Conservation (phyloP, 1,140 invertebrate species). For the Oncopodura yosiiana region DNA sequence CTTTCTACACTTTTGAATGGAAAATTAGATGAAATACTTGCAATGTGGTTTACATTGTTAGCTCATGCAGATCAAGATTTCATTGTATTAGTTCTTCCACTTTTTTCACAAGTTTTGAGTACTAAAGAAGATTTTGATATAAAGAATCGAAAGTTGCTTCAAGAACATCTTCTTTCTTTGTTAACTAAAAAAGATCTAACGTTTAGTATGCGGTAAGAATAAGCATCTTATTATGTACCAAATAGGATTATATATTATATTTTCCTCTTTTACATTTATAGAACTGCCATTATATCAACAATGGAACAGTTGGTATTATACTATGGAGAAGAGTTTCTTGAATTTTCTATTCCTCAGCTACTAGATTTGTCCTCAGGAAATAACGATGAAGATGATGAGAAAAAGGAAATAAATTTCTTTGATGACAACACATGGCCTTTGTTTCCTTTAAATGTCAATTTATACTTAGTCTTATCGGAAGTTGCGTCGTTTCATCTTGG, state of each 20-base stretch:
- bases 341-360: not conserved
- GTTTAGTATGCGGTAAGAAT: not conserved
- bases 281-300: not conserved
- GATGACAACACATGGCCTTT: no score
- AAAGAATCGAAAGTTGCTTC: constrained; percentile 17
- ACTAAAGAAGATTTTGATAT: constrained; percentile 10
- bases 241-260: not conserved
- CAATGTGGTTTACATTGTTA: constrained; percentile 28
- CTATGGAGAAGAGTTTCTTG: constrained; percentile 8
- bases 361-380: no score
- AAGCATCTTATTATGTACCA: not conserved
- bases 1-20: constrained; percentile 1
- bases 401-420: no score
- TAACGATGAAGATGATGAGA: no score
- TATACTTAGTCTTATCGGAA: no score
- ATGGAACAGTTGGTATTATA: not conserved
- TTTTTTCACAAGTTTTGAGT: constrained; percentile 10
- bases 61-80: constrained; percentile 20
- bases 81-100: constrained; percentile 2
- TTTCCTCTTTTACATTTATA: not conserved
- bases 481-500: no score
- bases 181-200: not conserved
- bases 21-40: constrained; percentile 29
- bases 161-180: constrained; percentile 21
- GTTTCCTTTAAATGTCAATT: no score